Evolutionary conservation across 2,888 invertebrate species (phyloP).

Genomic region (Psylliodes chrysocephalus): DNA sequence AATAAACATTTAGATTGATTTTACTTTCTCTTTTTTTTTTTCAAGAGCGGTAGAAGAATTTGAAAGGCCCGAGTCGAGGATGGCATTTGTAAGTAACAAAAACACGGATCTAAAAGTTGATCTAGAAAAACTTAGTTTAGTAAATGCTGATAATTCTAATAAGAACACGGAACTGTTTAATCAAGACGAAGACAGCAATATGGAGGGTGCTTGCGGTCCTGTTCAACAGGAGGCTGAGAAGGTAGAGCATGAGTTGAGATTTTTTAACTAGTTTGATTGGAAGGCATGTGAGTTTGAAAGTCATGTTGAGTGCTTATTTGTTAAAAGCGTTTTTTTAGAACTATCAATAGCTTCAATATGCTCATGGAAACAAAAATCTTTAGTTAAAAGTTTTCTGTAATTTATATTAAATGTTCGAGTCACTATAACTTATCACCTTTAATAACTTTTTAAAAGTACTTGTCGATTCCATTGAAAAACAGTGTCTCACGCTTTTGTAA

Average conservation of each 20-base stretch:
- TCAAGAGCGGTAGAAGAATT: slow-evolving; percentile 50
- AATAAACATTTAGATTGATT: neutral
- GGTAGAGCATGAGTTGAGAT: slow-evolving; percentile 45
- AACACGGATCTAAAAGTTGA: slow-evolving; percentile 60
- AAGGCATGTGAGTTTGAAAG: neutral
- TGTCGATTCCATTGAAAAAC: too few relatives aligned
- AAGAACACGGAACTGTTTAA: slow-evolving; percentile 46
- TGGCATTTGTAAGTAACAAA: slow-evolving; percentile 59
- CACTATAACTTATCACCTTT: too few relatives aligned
- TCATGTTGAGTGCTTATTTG: neutral
- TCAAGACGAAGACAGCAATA: slow-evolving; percentile 45
- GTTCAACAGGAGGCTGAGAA: slow-evolving; percentile 55
- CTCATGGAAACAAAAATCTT: too few relatives aligned
- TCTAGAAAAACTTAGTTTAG: slow-evolving; percentile 59
- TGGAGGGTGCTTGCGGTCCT: slow-evolving; percentile 55
- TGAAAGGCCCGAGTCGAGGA: slow-evolving; percentile 59
- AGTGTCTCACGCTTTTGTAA: too few relatives aligned
- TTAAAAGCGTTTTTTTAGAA: too few relatives aligned
- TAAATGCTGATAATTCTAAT: slow-evolving; percentile 58
- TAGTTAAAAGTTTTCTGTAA: too few relatives aligned
- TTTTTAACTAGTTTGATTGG: neutral
- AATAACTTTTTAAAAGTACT: too few relatives aligned
- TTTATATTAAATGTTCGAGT: too few relatives aligned
- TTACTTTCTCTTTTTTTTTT: slow-evolving; percentile 25
- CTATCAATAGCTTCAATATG: too few relatives aligned